phyloP scores from a whole-genome alignment of 2,113 vertebrate genomes.

The Dryoscopus gambensis region DNA sequence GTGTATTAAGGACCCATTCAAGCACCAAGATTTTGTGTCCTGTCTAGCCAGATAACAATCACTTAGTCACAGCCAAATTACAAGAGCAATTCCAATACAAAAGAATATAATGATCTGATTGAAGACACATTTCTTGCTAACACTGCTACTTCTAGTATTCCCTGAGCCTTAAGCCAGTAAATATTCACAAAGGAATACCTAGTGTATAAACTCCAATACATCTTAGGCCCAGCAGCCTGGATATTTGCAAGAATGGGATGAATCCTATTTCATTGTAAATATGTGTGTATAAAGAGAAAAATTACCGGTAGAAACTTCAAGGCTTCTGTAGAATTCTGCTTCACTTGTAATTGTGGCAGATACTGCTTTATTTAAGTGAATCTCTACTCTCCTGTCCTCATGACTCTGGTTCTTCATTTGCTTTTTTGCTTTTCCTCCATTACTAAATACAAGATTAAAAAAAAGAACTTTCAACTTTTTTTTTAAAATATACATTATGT shows the following conservation, averaged over 20 bases:
- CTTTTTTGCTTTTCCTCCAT: not conserved
- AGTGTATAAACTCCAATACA: not conserved
- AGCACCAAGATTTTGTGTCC: not conserved
- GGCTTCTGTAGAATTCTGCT: not conserved
- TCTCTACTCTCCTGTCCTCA: not conserved
- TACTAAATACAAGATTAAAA: not conserved
- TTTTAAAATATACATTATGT: not conserved
- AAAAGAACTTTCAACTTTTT: not conserved
- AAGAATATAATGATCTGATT: not conserved
- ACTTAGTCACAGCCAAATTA: not conserved
- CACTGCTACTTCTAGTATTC: not conserved
- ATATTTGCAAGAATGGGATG: not conserved
- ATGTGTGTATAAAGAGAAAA: not conserved
- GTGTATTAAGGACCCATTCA: not conserved
- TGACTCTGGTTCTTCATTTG: not conserved
- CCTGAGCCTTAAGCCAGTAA: not conserved
- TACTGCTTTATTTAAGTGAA: not conserved
- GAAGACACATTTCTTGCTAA: not conserved
- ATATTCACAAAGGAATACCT: not conserved
- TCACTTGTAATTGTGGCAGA: not conserved
- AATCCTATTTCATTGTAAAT: not conserved
- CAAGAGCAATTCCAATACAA: not conserved
- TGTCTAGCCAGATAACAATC: not conserved
- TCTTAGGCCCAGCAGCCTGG: not conserved
- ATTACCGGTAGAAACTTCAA: not conserved